Base-by-base conservation (phyloP, 1,140 invertebrate genomes). In the Caenorhabditis inopinata region DNA sequence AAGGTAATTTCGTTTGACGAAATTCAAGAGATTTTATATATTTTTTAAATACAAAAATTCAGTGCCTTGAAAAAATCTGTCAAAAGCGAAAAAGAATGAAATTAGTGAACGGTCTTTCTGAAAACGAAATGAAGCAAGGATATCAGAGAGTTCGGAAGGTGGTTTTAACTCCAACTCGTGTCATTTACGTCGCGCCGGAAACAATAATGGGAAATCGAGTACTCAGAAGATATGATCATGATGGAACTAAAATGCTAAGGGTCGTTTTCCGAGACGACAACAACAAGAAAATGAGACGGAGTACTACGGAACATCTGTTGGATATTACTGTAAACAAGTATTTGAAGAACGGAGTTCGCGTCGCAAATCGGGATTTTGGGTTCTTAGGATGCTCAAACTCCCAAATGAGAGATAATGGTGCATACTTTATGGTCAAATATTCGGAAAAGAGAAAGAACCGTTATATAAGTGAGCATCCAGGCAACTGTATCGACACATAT, bases 341-440 rank as follows among this genome's bases (percentile, higher is more conserved):
- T 32, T 45, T 79, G 1, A 14, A 4, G 2, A 5, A 74, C 3
- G 78, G 78, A 51, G 46, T 79, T 25, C 32, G 27, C 9, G 46
- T 58, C 18, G 47, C 58, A 12, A 51, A 51, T 46, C 51, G 58
- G 4, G 47, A 77, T 45, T 83, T 73, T 27, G 73, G 80, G 2
- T 85, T 85, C 80, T 46, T 89, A 7, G 87, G 87, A 25, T 82
- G 81, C 32, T 89, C 88, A 11, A 84, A 87, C 23, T 89, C 88
- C 21, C 87, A 88, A 62, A 76, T 88, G 74, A 47, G 87, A 27
- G 87, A 88, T 29, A 85, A 85, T 80, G 88, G 87, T 2, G 78
- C 81, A 11, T 89, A 82, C 46, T 85, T 89, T 38, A 87, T 87
- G 80, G 21, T 27, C 4, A 27, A 27, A 23, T 62, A 2, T n/a